Percentiles rank a stretch among this genome's conserved stretches.
These are phyloP conservation scores for Osmerus mordax DNA, from an alignment of 2,113 vertebrate genomes.

Conservation along the genomic window DNA sequence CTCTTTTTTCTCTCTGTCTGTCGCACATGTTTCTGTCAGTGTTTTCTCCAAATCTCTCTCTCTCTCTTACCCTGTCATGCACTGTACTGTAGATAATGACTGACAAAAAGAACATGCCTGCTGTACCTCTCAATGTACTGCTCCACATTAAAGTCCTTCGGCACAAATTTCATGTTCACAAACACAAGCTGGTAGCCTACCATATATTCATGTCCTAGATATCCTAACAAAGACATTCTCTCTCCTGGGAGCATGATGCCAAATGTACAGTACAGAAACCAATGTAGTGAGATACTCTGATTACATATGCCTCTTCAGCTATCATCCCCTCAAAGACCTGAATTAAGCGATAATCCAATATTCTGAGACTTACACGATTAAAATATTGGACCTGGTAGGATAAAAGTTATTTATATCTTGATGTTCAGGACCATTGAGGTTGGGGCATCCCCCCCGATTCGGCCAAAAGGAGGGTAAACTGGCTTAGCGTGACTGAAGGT, in stretches of 20 bases:
- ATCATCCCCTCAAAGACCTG: neutral
- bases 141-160: neutral
- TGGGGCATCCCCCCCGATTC: conserved; percentile 24
- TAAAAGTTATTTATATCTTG: conserved; percentile 7
- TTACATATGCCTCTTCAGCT: neutral
- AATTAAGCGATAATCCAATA: neutral
- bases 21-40: too few species aligned
- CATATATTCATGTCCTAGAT: neutral
- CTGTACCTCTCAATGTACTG: too few species aligned
- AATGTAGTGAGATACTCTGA: too few species aligned
- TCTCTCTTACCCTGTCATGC: neutral
- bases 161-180: neutral
- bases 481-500: conserved; percentile 42
- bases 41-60: conserved; percentile 17
- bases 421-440: neutral
- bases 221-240: neutral
- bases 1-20: neutral
- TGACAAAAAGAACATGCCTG: too few species aligned
- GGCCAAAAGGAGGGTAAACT: conserved; percentile 18
- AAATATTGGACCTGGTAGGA: neutral
- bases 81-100: too few species aligned
- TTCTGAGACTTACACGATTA: neutral
- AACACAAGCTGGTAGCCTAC: too few species aligned
- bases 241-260: neutral
- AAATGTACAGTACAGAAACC: neutral